phyloP scores from a whole-genome alignment of 1,140 invertebrate species.

The Hylaeus volcanicus region DNA sequence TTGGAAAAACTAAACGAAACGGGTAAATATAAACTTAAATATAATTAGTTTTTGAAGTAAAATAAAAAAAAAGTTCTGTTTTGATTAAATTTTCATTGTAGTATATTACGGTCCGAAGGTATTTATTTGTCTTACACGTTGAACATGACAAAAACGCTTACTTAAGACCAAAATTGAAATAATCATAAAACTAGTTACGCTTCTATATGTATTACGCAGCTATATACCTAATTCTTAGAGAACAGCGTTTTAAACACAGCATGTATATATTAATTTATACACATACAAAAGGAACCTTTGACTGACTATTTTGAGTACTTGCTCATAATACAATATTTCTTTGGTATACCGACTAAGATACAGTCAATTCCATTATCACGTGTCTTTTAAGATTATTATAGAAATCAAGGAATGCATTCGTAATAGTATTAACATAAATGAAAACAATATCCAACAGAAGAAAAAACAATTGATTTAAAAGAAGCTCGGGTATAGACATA shows the following conservation, averaged over 20 bases:
- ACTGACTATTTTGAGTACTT: background rate
- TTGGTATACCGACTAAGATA: constrained; percentile 4
- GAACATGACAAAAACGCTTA: background rate
- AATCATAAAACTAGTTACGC: constrained; percentile 11
- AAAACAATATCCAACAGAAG: constrained; percentile 4
- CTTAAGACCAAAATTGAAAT: constrained; percentile 2
- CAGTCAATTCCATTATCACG: background rate
- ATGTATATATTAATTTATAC: constrained; percentile 4
- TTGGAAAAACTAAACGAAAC: background rate
- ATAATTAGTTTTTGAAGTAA: background rate
- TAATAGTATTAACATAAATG: constrained; percentile 30
- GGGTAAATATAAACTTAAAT: background rate
- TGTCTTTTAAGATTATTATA: background rate
- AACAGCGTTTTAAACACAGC: background rate
- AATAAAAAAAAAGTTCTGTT: background rate
- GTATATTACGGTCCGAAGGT: background rate
- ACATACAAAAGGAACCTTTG: constrained; percentile 17
- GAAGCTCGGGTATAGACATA: constrained; percentile 1
- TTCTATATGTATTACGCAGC: constrained; percentile 17
- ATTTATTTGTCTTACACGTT: constrained; percentile 14
- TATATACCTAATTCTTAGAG: background rate
- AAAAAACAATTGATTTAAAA: constrained; percentile 9
- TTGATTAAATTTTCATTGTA: background rate
- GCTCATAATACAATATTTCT: constrained; percentile 15
- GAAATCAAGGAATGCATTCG: background rate